A percentile compares a stretch with the other conserved stretches of the same genome.
Evolutionary conservation across 2,888 invertebrate species (phyloP).

Genomic region (Hypomecis punctinalis): DNA sequence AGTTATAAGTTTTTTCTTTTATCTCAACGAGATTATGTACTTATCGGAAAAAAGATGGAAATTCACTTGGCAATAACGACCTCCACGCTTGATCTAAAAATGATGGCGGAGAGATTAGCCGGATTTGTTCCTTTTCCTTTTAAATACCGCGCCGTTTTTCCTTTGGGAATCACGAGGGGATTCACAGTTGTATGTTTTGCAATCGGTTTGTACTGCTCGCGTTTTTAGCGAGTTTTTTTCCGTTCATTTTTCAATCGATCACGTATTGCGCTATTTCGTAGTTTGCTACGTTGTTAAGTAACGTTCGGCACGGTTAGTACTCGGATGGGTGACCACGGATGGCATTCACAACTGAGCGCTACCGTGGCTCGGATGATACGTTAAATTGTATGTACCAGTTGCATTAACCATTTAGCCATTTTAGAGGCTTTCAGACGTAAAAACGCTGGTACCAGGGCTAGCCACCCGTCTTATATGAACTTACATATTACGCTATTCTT

Average conservation of each 20-base stretch:
- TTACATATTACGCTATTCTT: no score
- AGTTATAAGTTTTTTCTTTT: background rate
- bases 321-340: no score
- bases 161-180: conserved; percentile 41
- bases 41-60: conserved; percentile 13
- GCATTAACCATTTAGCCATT: no score
- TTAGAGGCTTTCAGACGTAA: no score
- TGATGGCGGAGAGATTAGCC: conserved; percentile 25
- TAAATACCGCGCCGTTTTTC: conserved; percentile 34
- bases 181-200: conserved; percentile 41
- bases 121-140: conserved; percentile 21
- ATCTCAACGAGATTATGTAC: conserved; percentile 6
- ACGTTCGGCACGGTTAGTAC: no score
- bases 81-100: conserved; percentile 24
- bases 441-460: no score
- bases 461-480: no score
- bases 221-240: conserved; percentile 42
- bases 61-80: conserved; percentile 2
- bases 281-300: no score
- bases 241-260: conserved; percentile 35
- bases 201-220: conserved; percentile 45
- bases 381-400: no score
- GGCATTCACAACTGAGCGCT: no score
- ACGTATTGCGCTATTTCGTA: no score
- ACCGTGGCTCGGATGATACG: no score